Evolutionary conservation across 2,797 vertebrate genomes (phyloP), one percentile per base, ranked within the genome.

Genomic region (Neostethus bicornis): DNA sequence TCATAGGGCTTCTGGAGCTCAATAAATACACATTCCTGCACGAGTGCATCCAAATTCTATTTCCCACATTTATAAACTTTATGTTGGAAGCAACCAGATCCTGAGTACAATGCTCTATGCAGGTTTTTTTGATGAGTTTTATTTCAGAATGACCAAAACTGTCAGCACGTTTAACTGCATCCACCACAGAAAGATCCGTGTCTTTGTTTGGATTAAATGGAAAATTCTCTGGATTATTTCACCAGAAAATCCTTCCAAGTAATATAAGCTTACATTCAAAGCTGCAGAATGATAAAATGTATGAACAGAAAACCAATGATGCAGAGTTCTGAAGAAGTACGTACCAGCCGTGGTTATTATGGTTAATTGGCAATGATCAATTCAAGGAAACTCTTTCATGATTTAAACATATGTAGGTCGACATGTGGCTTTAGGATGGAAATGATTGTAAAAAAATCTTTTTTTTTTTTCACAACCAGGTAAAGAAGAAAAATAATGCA

Each of bases 301-400:
- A 14, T 2, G 39, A 70, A 75, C 76, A 68, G 38, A 66, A 42
- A 73, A 56, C 17, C 20, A 39, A 45, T 55, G 50, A 49, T 53
- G 13, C 39, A 34, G 32, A 70, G 14, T 57, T 37, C 20, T 14
- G 47, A 57, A 34, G 60, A 57, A 34, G 60, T 51, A 23, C 34
- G 64, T 31, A 53, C 81, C 73, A 66, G 58, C 4, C 2, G 28
- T 25, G 16, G 52, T 73, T 75, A 79, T 81, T 51, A 14, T 52
- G 65, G 57, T 68, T 74, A 64, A 85, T 85, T 84, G 81, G 83
- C 81, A 81, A 73, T 67, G 66, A 79, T 78, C 69, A 66, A 58
- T 66, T 77, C 58, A 48, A 62, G 39, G 43, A 51, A 53, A 77
- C 70, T 51, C 48, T 45, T 45, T 28, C 41, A 17, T 0, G 44